Evolutionary conservation across 2,113 vertebrate species (phyloP).

Genomic region (Hippopotamus amphibius): DNA sequence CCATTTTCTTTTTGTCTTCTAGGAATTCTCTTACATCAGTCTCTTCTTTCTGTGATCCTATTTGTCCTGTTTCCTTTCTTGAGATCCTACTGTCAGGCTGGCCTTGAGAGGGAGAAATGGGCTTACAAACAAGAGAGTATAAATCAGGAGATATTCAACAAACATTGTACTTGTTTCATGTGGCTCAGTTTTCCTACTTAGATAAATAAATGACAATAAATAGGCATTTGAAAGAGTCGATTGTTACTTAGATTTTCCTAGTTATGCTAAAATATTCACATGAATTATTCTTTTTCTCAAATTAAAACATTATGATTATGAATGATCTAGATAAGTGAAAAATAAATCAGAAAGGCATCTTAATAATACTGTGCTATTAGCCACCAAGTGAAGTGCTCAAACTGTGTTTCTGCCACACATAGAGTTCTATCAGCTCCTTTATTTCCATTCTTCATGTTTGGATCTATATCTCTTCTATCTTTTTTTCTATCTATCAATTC

Average conservation of each 20-base stretch:
- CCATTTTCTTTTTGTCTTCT: background rate
- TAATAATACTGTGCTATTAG: background rate
- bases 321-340: conserved; percentile 27
- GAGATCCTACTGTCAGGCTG: background rate
- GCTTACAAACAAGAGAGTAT: background rate
- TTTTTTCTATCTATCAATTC: background rate
- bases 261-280: conserved; percentile 11
- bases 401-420: background rate
- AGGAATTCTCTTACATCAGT: background rate
- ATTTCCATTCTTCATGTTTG: background rate
- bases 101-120: background rate
- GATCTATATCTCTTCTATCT: background rate
- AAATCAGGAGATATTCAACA: background rate
- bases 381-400: background rate
- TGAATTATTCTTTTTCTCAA: background rate
- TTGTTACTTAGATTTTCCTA: background rate
- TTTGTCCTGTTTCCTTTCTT: background rate
- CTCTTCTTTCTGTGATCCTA: background rate
- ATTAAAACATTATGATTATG: background rate
- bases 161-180: background rate
- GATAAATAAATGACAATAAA: background rate
- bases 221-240: background rate
- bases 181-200: background rate
- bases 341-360: background rate
- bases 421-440: background rate